Conservation (phyloP, 2,113 vertebrate species). For the Pangasianodon gigas region DNA sequence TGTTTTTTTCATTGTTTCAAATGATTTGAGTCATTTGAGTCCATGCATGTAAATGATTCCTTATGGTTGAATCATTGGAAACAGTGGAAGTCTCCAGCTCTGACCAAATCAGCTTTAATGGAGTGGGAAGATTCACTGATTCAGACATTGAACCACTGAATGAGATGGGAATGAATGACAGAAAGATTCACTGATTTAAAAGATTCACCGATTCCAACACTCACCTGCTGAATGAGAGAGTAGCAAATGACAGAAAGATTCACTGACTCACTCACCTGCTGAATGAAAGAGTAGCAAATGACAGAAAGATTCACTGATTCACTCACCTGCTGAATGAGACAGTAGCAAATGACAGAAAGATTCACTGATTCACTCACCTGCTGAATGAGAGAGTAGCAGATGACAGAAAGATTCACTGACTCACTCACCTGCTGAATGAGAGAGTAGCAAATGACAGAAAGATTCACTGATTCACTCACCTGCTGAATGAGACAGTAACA, state of each 20-base stretch:
- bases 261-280: too few species aligned
- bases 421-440: background rate
- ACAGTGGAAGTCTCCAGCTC: background rate
- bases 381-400: background rate
- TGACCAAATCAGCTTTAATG: background rate
- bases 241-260: too few species aligned
- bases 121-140: background rate
- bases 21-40: background rate
- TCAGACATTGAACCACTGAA: background rate
- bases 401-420: background rate
- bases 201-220: background rate
- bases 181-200: background rate
- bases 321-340: too few species aligned
- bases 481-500: background rate
- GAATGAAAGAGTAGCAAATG: background rate
- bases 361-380: background rate
- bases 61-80: background rate
- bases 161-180: background rate
- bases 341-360: too few species aligned
- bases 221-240: too few species aligned
- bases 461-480: background rate
- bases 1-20: background rate
- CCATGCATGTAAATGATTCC: background rate
- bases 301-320: background rate
- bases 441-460: background rate